Percentiles rank a stretch among this genome's conserved stretches.
Evolutionary conservation across 2,888 invertebrate genomes (phyloP).

Genomic region (Anthoptus insignis): DNA sequence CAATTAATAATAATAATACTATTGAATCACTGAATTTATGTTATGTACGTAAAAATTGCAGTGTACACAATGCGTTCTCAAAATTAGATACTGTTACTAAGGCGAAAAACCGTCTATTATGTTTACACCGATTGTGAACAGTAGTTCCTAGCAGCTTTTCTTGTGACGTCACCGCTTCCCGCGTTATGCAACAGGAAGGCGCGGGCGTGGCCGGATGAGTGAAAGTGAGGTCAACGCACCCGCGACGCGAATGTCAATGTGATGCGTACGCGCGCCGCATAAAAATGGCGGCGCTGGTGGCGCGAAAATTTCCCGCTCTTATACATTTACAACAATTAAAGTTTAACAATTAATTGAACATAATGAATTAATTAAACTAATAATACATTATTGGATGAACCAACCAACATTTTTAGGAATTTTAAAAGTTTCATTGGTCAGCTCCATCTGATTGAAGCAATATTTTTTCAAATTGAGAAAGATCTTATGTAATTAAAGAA

Average conservation of each 20-base stretch:
- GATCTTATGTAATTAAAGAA: no score
- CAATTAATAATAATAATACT: no score
- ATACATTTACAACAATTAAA: background rate
- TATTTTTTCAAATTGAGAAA: no score
- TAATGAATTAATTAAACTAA: no score
- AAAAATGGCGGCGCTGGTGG: slow-evolving; percentile 18
- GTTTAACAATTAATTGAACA: no score
- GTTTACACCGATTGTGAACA: background rate
- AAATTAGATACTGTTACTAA: no score
- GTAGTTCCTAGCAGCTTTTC: slow-evolving; percentile 4
- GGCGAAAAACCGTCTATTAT: no score
- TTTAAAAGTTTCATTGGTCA: background rate
- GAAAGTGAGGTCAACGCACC: slow-evolving; percentile 60
- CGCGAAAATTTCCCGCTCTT: slow-evolving; percentile 25
- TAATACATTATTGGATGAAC: no score
- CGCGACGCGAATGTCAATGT: slow-evolving; percentile 58
- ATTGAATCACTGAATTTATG: background rate
- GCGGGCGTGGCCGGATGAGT: slow-evolving; percentile 53
- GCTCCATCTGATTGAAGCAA: no score
- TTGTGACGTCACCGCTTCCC: slow-evolving; percentile 45
- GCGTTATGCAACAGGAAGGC: slow-evolving; percentile 58
- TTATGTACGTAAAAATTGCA: no score
- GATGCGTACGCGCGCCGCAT: slow-evolving; percentile 45
- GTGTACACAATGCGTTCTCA: no score
- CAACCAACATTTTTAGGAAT: no score